Conservation (phyloP, 2,113 vertebrate species). For the Oryzias celebensis region DNA sequence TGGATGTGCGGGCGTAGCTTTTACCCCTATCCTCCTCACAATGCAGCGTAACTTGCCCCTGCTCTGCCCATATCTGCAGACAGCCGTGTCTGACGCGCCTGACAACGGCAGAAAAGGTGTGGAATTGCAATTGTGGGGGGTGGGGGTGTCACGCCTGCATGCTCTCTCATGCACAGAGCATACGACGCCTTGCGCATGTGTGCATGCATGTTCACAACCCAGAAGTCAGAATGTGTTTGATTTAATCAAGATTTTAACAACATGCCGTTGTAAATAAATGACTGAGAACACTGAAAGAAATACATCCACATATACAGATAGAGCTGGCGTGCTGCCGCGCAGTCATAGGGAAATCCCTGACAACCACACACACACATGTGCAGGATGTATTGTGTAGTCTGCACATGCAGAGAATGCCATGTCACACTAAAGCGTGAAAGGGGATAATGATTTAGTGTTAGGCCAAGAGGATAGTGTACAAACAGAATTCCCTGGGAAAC, state of each 20-base stretch:
- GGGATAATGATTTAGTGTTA: constrained; percentile 43
- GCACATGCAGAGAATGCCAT: constrained; percentile 24
- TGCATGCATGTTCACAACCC: neutral
- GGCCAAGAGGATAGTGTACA: constrained; percentile 23
- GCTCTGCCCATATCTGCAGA: constrained; percentile 49
- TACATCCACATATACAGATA: constrained; percentile 40
- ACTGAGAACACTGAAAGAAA: constrained; percentile 19
- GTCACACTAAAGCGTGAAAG: constrained; percentile 44
- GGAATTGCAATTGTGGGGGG: constrained; percentile 53
- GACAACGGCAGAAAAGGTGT: constrained; percentile 59
- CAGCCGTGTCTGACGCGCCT: constrained; percentile 60
- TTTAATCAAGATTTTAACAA: constrained; percentile 10
- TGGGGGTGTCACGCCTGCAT: constrained; percentile 35
- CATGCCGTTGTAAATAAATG: constrained; percentile 5
- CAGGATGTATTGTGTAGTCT: constrained; percentile 16
- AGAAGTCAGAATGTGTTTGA: constrained; percentile 14
- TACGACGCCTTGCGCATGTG: neutral
- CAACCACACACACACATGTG: constrained; percentile 5
- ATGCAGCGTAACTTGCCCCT: constrained; percentile 32
- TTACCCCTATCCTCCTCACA: constrained; percentile 48
- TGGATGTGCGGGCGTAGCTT: constrained; percentile 46
- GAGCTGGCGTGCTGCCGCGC: constrained; percentile 27
- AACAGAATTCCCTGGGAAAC: constrained; percentile 21
- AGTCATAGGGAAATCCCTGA: constrained; percentile 35
- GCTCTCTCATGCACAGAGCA: constrained; percentile 4